Percentiles rank a stretch among this genome's conserved stretches.
These are phyloP conservation scores for Pempheris klunzingeri DNA, from an alignment of 2,797 vertebrate species.

Conservation along the genomic window DNA sequence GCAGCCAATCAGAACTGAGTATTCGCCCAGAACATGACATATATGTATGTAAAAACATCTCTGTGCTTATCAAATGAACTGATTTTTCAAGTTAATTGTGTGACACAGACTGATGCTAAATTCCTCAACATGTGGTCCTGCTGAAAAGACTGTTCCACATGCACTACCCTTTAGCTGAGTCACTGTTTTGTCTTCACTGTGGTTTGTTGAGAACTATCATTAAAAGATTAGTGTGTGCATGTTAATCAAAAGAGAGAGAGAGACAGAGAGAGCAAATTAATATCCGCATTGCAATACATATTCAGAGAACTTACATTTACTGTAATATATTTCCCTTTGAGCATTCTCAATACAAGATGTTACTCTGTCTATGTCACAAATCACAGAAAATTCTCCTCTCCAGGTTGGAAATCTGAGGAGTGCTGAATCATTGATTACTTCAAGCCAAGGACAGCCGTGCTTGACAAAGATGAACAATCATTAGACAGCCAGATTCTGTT, in stretches of 20 bases:
- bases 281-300: background rate
- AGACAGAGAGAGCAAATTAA: background rate
- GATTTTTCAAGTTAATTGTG: background rate
- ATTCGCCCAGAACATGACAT: too few species aligned
- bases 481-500: background rate
- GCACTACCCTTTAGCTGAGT: background rate
- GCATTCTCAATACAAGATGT: background rate
- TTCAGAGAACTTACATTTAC: background rate
- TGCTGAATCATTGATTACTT: background rate
- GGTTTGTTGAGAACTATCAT: background rate
- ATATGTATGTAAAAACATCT: background rate
- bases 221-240: background rate
- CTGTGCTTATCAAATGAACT: background rate
- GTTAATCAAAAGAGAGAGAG: background rate
- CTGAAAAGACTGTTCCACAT: background rate
- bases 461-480: background rate
- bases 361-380: background rate
- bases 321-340: background rate
- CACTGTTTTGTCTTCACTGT: background rate
- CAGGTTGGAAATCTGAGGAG: background rate
- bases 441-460: background rate
- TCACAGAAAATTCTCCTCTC: background rate
- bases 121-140: background rate
- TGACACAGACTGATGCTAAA: background rate
- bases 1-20: too few species aligned